Evolutionary conservation across 2,113 vertebrate genomes (phyloP), one percentile per base, ranked within the genome.

Genomic region (Thunnus maccoyii): DNA sequence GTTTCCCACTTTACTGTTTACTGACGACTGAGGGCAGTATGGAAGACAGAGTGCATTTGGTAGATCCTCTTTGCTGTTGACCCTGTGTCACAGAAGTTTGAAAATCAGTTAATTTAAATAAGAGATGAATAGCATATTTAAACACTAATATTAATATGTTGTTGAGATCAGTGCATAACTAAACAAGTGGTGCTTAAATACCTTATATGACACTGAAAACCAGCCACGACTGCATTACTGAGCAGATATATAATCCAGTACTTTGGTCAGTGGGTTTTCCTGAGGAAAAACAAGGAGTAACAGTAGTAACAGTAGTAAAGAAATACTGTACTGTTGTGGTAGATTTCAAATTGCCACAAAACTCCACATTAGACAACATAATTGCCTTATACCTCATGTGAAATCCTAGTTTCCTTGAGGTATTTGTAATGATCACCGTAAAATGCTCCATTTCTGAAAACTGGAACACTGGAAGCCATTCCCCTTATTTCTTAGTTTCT

Each of bases 1-100:
- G 74, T 76, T 83, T 72, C 20, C 69, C 68, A 69, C 84, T 73
- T 84, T 9, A 60, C 60, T 54, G 75, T 85, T 85, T 76, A 66
- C 71, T 72, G 72, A 72, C 78, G 44, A 18, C 50, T 48, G 25
- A 62, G 36, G 27, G 60, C 22, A 69, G 25, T 22, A 62, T 60
- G 46, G 64, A 61, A 41, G 73, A 70, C 52, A 30, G 71, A 48
- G 52, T 22, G 17, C 41, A 68, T 71, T 62, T 86, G 86, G 56
- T 41, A 60, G 66, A 17, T 20, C 3, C 30, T 52, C 3, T 12
- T 61, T 50, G 20, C 57, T 48, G 30, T 57, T 76, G 54, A 46
- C 63, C 70, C 70, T 3, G 25, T 70, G 41, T 71, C 61, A 17
- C 55, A 7, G 25, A 18, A 48, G 47, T 30, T 20, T 15, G 20